Evolutionary conservation across 2,888 invertebrate genomes (phyloP), one percentile per base, ranked within the genome.

Genomic region (Cyclophora albipunctata): DNA sequence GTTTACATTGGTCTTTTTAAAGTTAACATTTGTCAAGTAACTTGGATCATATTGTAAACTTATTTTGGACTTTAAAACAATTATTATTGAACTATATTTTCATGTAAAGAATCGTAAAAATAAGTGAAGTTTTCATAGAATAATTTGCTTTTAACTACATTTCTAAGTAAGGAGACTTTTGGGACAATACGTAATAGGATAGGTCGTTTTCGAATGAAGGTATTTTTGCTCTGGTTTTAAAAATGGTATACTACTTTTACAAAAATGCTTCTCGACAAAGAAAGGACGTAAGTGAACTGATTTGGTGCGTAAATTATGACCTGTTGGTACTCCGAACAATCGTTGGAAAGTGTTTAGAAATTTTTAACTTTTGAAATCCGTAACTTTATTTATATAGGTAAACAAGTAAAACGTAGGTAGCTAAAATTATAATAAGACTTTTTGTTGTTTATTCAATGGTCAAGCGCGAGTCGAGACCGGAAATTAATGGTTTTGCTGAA

Each of bases 221-320:
- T 62, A 52, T 57, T 58, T 58, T 53, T 59, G 74, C 51, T 69
- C 74, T 73, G 68, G 73, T 69, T 80, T 69, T 37, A 58, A 70
- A 83, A 82, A 78, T 83, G 71, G 83, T 84, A 83, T 78, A 79
- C 78, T 58, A 79, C 71, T 78, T 79, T 68, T 69, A 67, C 52
- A 55, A 49, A 49, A 53, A 48, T 44, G 20, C 42, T 50, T 40
- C 44, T 7, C 54, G 48, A 46, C 48, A 34, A 40, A 49, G 54
- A 66, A 73, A 73, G 52, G 73, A 58, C 65, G 55, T 74, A 76
- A 52, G 63, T 57, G 34, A 3, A 6, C 33, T 20, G 37, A 6
- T 57, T 55, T 55, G 55, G 46, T 48, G 45, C 46, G 49, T 48
- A 47, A 45, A 48, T 54, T 55, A 49, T 33, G 49, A 46, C 57